Percentiles rank a stretch among this genome's conserved stretches.
These are phyloP conservation scores for Drosophila peninsularis DNA, from an alignment of 2,888 invertebrate genomes.

Conservation along the genomic window DNA sequence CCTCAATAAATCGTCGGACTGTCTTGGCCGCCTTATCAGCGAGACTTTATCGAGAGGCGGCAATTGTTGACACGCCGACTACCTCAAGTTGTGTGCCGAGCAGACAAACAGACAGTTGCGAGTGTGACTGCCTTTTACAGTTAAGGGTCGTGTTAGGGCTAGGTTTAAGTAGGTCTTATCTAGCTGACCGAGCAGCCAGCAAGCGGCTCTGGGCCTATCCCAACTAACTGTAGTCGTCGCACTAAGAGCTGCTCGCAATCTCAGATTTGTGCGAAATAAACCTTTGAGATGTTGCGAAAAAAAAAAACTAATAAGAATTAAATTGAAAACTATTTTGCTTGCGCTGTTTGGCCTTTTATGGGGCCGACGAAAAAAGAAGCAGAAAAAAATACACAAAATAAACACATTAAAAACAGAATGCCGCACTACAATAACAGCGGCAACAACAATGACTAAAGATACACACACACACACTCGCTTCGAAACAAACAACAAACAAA, in stretches of 20 bases:
- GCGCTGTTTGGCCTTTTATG: conserved; percentile 57
- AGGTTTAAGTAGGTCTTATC: conserved; percentile 28
- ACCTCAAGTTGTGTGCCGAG: conserved; percentile 24
- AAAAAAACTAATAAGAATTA: conserved; percentile 61
- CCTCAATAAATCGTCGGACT: conserved; percentile 17
- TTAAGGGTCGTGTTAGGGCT: conserved; percentile 34
- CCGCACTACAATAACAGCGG: conserved; percentile 48
- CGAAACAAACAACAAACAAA: conserved; percentile 32
- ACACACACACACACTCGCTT: conserved; percentile 22
- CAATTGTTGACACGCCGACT: conserved; percentile 46
- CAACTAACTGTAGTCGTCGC: conserved; percentile 48
- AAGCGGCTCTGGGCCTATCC: conserved; percentile 43
- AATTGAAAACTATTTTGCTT: conserved; percentile 70
- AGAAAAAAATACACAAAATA: conserved; percentile 44
- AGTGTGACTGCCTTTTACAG: conserved; percentile 39
- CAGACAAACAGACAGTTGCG: conserved; percentile 24
- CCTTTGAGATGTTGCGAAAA: conserved; percentile 19
- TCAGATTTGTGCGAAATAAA: conserved; percentile 33
- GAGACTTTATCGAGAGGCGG: conserved; percentile 29
- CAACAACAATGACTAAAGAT: conserved; percentile 30
- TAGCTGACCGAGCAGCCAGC: conserved; percentile 28
- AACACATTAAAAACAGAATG: conserved; percentile 75
- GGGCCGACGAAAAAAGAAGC: conserved; percentile 42
- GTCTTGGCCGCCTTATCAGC: conserved; percentile 36
- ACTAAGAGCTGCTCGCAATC: conserved; percentile 27